Base-by-base conservation (phyloP, 2,888 invertebrate genomes). In the Eledone cirrhosa region DNA sequence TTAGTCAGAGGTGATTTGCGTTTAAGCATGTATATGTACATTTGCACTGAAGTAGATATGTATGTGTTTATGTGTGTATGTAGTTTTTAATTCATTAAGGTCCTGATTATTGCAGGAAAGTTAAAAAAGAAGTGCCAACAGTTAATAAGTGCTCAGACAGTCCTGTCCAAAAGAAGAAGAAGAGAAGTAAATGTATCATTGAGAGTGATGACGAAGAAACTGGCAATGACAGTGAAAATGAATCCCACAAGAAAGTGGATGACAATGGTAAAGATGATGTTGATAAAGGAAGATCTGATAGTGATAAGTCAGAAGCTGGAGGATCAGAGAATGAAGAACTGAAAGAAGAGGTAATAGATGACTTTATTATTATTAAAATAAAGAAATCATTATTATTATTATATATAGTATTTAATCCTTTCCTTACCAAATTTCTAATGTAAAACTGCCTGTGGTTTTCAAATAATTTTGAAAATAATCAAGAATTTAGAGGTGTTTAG, bases 161-260 rank as follows among this genome's bases (percentile, higher is more conserved):
- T 14, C 87, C 87, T n/a, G 81, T 87, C 11, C 86, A 80, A 65
- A 78, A 69, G 29, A 59, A 83, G 8, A 81, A 81, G n/a, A 84
- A 83, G 75, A 82, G 81, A 77, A 83, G 81, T 24, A 80, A 84
- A 47, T 41, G 72, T 33, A 78, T 87, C n/a, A 83, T 87, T 27
- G 87, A 87, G 47, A 86, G 86, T 83, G 87, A 87, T 83, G 85
- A 85, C 29, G 86, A 86, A 48, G 87, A 86, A 53, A 85, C 85
- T 29, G 84, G 83, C 48, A 80, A 80, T 22, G 72, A 69, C 29
- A 77, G 24, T n/a, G 77, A 74, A 7, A 33, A 41, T 11, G 41
- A 41, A 41, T 41, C 41, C 11, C 41, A 5, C 11, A 41, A 41
- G 41, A 41, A 48, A 5, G 67, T n/a, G 31, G 63, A 63, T 48